These are phyloP conservation scores for Cettia cetti DNA, from an alignment of 2,113 vertebrate genomes.

Conservation along the genomic window DNA sequence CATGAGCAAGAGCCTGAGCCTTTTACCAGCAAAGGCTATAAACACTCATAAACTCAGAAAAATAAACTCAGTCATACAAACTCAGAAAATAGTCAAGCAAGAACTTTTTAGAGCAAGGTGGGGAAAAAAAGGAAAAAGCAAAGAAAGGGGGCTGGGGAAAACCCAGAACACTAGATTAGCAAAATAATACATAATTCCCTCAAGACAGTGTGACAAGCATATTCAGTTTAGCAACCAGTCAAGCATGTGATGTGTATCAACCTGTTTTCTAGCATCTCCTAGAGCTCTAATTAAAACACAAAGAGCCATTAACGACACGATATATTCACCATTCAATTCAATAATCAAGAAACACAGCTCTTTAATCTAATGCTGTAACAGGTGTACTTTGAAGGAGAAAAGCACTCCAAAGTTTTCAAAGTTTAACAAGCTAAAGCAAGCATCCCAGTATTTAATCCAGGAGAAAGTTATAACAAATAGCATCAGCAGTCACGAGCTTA, in stretches of 20 bases:
- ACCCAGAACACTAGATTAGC: background rate
- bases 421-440: constrained; percentile 16
- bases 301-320: background rate
- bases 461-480: background rate
- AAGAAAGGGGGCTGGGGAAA: background rate
- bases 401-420: background rate
- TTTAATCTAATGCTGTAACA: constrained; percentile 2
- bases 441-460: background rate
- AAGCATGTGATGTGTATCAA: constrained; percentile 16
- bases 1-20: background rate
- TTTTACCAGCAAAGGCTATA: background rate
- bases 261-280: constrained; percentile 13
- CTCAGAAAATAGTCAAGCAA: background rate
- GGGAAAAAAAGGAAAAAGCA: background rate
- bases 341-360: background rate
- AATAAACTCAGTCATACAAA: too few species aligned
- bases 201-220: background rate
- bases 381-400: background rate
- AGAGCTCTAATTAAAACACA: constrained; percentile 34
- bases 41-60: too few species aligned
- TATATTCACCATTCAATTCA: background rate
- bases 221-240: constrained; percentile 7
- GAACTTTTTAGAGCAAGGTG: background rate
- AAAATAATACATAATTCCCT: background rate
- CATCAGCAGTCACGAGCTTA: constrained; percentile 26